phyloP scores from a whole-genome alignment of 2,888 invertebrate genomes.

The Scaptomyza reducta region DNA sequence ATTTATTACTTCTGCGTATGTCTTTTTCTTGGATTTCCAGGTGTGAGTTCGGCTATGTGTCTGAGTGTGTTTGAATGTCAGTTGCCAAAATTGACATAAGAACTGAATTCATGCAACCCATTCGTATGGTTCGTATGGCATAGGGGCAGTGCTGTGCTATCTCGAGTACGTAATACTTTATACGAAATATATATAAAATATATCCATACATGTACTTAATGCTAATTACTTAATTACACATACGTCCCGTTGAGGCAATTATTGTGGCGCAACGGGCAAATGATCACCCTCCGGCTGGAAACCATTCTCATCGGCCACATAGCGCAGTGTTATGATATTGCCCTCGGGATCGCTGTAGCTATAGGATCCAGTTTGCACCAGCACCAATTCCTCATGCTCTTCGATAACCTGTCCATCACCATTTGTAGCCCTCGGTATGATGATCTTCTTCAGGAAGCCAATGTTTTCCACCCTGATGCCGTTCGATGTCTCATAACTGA shows the following conservation, averaged over 20 bases:
- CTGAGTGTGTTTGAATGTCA: slow-evolving; percentile 25
- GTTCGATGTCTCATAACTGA: slow-evolving; percentile 91
- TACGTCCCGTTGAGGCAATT: slow-evolving; percentile 31
- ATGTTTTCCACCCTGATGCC: slow-evolving; percentile 91
- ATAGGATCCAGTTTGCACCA: slow-evolving; percentile 88
- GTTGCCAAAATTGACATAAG: slow-evolving; percentile 43
- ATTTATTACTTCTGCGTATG: slow-evolving; percentile 49
- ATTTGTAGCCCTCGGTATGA: slow-evolving; percentile 84
- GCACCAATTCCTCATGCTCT: slow-evolving; percentile 86
- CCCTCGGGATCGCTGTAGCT: slow-evolving; percentile 90
- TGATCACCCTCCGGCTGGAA: slow-evolving; percentile 89
- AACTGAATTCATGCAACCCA: slow-evolving; percentile 25
- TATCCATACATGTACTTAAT: slow-evolving; percentile 42
- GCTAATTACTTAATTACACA: slow-evolving; percentile 51
- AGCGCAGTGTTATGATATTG: slow-evolving; percentile 87
- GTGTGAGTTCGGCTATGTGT: slow-evolving; percentile 7
- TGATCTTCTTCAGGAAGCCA: slow-evolving; percentile 88
- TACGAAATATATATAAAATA: slow-evolving; percentile 30
- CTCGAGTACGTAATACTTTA: slow-evolving; percentile 71
- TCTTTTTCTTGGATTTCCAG: slow-evolving; percentile 18
- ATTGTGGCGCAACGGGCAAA: slow-evolving; percentile 86
- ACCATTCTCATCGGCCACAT: slow-evolving; percentile 90
- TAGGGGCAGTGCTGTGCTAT: slow-evolving; percentile 58
- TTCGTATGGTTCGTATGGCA: slow-evolving; percentile 60
- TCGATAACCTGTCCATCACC: slow-evolving; percentile 84